Percentiles rank a stretch among this genome's conserved stretches.
Evolutionary conservation across 2,797 vertebrate species (phyloP).

Genomic region (Dromococcyx pavoninus): DNA sequence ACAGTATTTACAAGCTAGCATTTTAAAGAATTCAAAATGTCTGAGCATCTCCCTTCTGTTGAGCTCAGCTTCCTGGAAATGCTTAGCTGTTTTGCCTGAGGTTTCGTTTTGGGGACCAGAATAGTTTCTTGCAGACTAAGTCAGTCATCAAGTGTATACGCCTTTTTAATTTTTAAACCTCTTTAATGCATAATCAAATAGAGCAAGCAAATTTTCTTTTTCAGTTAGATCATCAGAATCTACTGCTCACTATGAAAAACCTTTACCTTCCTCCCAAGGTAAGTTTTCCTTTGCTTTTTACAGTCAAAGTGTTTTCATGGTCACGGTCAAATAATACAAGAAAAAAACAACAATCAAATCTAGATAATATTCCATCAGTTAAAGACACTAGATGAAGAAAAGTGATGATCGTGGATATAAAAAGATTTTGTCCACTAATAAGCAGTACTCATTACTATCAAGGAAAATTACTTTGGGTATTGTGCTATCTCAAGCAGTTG

Average conservation of each 20-base stretch:
- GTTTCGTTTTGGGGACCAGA: not conserved
- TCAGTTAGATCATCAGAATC: not conserved
- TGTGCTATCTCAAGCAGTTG: not conserved
- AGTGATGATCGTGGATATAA: not conserved
- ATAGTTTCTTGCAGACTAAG: not conserved
- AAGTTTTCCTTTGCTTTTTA: not conserved
- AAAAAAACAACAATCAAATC: not conserved
- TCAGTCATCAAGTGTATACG: not conserved
- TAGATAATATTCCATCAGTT: not conserved
- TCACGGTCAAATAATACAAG: not conserved
- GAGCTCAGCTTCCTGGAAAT: constrained; percentile 28
- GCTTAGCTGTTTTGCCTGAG: not conserved
- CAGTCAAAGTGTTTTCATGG: not conserved
- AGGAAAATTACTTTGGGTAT: not conserved
- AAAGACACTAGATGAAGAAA: not conserved
- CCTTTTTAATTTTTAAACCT: constrained; percentile 25
- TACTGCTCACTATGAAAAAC: not conserved
- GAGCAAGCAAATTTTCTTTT: not conserved
- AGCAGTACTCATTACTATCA: not conserved
- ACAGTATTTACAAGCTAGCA: not conserved
- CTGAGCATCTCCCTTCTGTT: not conserved
- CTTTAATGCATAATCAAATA: constrained; percentile 15
- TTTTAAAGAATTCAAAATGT: constrained; percentile 2
- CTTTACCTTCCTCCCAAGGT: not conserved
- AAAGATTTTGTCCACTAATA: not conserved